Evolutionary conservation across 2,113 vertebrate genomes (phyloP).

Genomic region (Pachyramphus minor): DNA sequence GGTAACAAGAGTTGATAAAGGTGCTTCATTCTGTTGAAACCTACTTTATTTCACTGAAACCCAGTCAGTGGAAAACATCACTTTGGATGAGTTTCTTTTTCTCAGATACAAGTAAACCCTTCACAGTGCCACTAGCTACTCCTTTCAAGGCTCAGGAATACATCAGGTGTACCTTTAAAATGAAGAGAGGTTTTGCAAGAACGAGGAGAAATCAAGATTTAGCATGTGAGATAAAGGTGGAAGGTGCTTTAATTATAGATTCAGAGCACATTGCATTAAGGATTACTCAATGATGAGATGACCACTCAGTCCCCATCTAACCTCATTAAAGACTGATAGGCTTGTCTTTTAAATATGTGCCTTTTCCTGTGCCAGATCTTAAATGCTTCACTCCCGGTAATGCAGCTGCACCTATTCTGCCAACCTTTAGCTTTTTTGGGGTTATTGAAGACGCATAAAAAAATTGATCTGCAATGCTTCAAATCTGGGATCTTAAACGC

Average conservation of each 20-base stretch:
- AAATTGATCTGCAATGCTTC: conserved; percentile 3
- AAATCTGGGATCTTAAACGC: not conserved
- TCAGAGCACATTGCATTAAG: conserved; percentile 19
- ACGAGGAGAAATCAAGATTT: conserved; percentile 11
- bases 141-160: not conserved
- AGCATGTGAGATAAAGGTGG: not conserved
- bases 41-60: not conserved
- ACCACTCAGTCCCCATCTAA: conserved; percentile 34
- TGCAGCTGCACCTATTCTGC: conserved; percentile 11
- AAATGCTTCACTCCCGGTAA: conserved; percentile 23
- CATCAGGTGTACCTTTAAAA: not conserved
- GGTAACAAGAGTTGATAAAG: not conserved
- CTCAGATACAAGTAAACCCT: not conserved
- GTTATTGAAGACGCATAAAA: not conserved
- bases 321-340: conserved; percentile 35
- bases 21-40: not conserved
- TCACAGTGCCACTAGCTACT: not conserved
- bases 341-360: conserved; percentile 29
- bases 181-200: not conserved
- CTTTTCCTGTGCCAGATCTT: conserved; percentile 23
- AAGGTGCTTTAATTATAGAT: conserved; percentile 44
- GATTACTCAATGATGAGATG: conserved; percentile 36
- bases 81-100: not conserved
- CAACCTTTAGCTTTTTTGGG: conserved; percentile 11
- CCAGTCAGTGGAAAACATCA: not conserved